phyloP scores from a whole-genome alignment of 2,797 vertebrate species.

The Gadopsis bispinosus region DNA sequence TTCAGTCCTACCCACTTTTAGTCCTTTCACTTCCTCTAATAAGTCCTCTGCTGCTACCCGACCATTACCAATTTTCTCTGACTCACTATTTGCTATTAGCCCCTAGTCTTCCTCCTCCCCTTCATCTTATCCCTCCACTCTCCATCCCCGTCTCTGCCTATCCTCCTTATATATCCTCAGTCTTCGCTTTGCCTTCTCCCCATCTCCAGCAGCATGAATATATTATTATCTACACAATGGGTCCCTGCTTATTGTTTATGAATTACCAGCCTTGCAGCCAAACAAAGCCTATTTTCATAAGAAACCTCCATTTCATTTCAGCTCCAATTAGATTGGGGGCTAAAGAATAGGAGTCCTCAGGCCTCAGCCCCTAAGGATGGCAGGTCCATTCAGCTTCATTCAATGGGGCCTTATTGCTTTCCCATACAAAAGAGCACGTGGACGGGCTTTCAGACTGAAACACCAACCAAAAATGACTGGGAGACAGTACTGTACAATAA shows the following conservation, averaged over 20 bases:
- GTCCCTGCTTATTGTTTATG: slow-evolving; percentile 98
- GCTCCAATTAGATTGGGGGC: slow-evolving; percentile 99
- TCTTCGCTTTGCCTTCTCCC: slow-evolving; percentile 82
- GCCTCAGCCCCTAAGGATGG: slow-evolving; percentile 96
- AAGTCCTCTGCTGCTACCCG: slow-evolving; percentile 70
- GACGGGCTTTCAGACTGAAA: slow-evolving; percentile 98
- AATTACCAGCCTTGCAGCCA: slow-evolving; percentile 98
- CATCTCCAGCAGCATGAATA: slow-evolving; percentile 97
- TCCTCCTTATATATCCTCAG: slow-evolving; percentile 84
- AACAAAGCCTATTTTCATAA: slow-evolving; percentile 99
- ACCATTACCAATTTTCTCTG: slow-evolving; percentile 80
- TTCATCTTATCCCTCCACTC: slow-evolving; percentile 75
- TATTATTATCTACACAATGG: slow-evolving; percentile 99
- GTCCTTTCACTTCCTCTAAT: slow-evolving; percentile 73
- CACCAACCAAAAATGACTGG: slow-evolving; percentile 98
- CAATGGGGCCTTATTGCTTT: slow-evolving; percentile 99
- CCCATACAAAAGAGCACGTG: slow-evolving; percentile 96
- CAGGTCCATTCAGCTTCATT: slow-evolving; percentile 95
- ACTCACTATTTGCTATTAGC: slow-evolving; percentile 80
- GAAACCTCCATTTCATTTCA: slow-evolving; percentile 99
- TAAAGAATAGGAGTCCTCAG: slow-evolving; percentile 95
- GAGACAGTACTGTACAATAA: slow-evolving; percentile 96
- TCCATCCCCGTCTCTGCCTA: slow-evolving; percentile 80
- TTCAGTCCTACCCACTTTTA: slow-evolving; percentile 68
- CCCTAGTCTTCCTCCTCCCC: slow-evolving; percentile 74